phyloP scores from a whole-genome alignment of 2,113 vertebrate genomes.

The Choloepus hoffmanni region DNA sequence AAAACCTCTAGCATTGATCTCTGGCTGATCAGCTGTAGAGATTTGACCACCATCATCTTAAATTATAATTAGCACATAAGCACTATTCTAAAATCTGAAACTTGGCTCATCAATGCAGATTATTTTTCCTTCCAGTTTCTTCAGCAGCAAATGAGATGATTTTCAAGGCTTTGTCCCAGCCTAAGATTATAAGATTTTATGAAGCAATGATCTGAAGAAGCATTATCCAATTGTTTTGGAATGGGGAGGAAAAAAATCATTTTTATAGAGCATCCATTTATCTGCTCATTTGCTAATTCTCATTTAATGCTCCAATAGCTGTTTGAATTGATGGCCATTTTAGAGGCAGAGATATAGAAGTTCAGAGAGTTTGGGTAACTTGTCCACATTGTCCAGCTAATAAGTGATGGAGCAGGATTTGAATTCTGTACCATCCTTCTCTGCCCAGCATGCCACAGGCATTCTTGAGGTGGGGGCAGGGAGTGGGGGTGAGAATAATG shows the following conservation, averaged over 20 bases:
- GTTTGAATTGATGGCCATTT: background rate
- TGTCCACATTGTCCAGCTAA: background rate
- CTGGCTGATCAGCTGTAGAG: background rate
- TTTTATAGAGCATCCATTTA: background rate
- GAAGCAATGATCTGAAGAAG: constrained; percentile 26
- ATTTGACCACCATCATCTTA: background rate
- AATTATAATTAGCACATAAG: background rate
- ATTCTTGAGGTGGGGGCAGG: background rate
- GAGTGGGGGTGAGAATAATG: background rate
- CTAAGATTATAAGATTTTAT: background rate
- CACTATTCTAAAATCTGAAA: background rate
- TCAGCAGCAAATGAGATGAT: background rate
- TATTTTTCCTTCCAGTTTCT: constrained; percentile 2
- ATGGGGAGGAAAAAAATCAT: background rate
- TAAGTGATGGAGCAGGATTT: background rate
- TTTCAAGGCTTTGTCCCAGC: background rate
- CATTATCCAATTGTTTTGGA: background rate
- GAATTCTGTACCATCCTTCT: background rate
- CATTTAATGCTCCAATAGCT: background rate
- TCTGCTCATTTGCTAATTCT: background rate
- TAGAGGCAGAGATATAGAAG: background rate
- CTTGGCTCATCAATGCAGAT: background rate
- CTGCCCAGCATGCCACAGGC: too few relatives aligned
- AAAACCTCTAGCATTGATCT: background rate
- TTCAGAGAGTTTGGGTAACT: background rate